Conservation (phyloP, 2,888 invertebrate species). For the Dexiosoma caninum region DNA sequence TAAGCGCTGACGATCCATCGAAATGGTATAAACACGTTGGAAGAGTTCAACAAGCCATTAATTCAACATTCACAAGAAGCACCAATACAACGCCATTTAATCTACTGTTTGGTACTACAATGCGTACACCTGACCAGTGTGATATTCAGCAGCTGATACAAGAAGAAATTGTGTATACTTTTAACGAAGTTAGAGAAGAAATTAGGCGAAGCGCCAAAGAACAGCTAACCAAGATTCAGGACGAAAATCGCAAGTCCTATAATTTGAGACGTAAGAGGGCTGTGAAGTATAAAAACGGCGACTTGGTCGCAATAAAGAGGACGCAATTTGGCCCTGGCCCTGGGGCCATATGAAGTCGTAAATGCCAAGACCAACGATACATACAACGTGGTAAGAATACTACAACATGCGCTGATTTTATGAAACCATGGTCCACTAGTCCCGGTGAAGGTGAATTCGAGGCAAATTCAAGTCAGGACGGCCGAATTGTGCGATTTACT, state of each 20-base stretch:
- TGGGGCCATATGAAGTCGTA: no score
- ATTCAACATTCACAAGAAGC: conserved; percentile 50
- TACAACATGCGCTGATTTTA: background rate
- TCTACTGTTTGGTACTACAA: conserved; percentile 40
- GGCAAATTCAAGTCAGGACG: conserved; percentile 63
- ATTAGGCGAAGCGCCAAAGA: conserved; percentile 24
- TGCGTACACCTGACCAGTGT: background rate
- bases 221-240: conserved; percentile 23
- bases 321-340: no score
- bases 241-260: conserved; percentile 41
- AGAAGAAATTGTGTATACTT: no score
- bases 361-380: no score
- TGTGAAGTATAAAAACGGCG: background rate
- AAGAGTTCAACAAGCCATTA: conserved; percentile 37
- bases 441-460: background rate
- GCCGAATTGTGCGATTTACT: conserved; percentile 54
- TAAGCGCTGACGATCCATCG: conserved; percentile 30
- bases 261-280: conserved; percentile 34
- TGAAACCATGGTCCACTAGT: background rate
- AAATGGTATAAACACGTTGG: conserved; percentile 11
- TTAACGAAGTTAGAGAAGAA: conserved; percentile 36
- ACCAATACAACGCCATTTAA: conserved; percentile 61
- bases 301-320: conserved; percentile 44
- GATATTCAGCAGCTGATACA: conserved; percentile 17
- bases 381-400: background rate